Evolutionary conservation across 2,113 vertebrate species (phyloP).

Genomic region (Anoplopoma fimbria): DNA sequence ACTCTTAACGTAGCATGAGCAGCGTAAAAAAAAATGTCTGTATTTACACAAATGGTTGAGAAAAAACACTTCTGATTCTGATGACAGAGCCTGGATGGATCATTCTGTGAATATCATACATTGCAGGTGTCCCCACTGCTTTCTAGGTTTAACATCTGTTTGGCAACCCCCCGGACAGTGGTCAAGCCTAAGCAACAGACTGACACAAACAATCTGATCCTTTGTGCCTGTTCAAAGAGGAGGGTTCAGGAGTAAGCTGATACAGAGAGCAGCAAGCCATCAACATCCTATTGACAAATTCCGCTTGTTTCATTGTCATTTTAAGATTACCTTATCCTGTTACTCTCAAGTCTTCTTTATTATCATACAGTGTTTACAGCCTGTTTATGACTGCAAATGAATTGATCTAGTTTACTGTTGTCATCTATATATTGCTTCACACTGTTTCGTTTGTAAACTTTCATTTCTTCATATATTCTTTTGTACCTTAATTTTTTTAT

Average conservation of each 20-base stretch:
- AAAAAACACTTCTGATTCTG: not conserved
- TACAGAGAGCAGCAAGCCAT: not conserved
- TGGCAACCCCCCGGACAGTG: not conserved
- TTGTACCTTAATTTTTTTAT: not conserved
- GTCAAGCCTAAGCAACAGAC: not conserved
- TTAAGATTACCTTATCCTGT: not conserved
- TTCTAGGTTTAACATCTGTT: not conserved
- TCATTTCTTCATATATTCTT: too few species aligned
- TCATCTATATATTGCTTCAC: not conserved
- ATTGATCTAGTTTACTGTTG: not conserved
- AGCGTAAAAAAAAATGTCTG: not conserved
- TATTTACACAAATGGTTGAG: not conserved
- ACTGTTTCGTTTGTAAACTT: not conserved
- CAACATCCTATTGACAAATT: not conserved
- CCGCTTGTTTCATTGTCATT: not conserved
- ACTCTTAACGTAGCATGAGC: not conserved
- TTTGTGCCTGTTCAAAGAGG: conserved; percentile 28
- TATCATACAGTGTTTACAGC: not conserved
- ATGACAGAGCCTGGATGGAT: not conserved
- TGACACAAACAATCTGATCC: conserved; percentile 1
- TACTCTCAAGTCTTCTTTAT: not conserved
- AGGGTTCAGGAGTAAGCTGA: not conserved
- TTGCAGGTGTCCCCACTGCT: not conserved
- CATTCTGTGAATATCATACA: not conserved
- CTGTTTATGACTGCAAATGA: not conserved